These are phyloP conservation scores for Hirtodrosophila confusa DNA, from an alignment of 2,888 invertebrate species.

Conservation along the genomic window DNA sequence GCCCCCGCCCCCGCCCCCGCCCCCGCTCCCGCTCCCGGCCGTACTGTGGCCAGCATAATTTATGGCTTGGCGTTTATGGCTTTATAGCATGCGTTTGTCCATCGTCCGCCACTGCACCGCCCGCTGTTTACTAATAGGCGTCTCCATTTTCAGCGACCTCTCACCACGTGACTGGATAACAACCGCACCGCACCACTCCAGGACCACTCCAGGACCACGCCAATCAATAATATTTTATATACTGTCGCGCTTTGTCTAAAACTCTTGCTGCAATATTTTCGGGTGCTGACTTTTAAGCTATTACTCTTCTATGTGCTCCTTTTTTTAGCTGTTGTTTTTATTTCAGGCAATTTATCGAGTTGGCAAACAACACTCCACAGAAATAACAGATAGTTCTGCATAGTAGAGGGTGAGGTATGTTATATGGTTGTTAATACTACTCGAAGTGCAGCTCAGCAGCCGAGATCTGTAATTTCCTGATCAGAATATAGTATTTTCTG, in stretches of 20 bases:
- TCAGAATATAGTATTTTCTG: too few relatives aligned
- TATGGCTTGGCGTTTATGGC: slow-evolving; percentile 73
- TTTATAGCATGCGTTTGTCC: slow-evolving; percentile 74
- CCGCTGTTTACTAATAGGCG: slow-evolving; percentile 52
- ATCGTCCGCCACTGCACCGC: slow-evolving; percentile 14
- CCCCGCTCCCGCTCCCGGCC: background rate
- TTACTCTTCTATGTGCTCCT: slow-evolving; percentile 15
- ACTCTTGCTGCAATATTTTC: slow-evolving; percentile 43
- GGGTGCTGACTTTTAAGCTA: slow-evolving; percentile 43
- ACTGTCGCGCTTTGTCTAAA: slow-evolving; percentile 58
- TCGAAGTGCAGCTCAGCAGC: background rate
- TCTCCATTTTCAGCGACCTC: slow-evolving; percentile 35
- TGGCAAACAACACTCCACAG: slow-evolving; percentile 13
- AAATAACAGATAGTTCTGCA: slow-evolving; percentile 3
- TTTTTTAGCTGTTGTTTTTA: background rate
- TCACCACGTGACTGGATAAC: slow-evolving; percentile 3
- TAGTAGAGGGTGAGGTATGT: background rate
- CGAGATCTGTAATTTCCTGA: background rate
- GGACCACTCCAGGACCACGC: slow-evolving; percentile 14
- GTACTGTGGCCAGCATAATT: slow-evolving; percentile 65
- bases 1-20: background rate
- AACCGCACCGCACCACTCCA: slow-evolving; percentile 10
- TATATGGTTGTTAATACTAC: background rate
- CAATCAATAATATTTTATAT: slow-evolving; percentile 64
- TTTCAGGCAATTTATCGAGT: slow-evolving; percentile 40